phyloP scores from a whole-genome alignment of 1,140 invertebrate genomes.

The Ceratitis capitata region DNA sequence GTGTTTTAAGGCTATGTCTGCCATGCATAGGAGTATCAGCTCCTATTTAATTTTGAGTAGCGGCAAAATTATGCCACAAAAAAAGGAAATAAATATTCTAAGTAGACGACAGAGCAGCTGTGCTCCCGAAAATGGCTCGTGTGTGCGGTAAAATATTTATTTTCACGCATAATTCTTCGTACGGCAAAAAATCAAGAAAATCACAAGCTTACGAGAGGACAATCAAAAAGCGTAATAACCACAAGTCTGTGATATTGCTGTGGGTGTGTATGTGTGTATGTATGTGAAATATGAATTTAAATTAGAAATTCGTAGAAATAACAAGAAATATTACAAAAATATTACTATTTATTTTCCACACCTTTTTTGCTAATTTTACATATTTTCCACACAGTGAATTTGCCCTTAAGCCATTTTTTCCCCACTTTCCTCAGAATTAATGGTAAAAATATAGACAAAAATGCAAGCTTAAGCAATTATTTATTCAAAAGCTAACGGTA shows the following conservation, averaged over 20 bases:
- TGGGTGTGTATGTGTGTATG: background rate
- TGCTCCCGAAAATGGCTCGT: background rate
- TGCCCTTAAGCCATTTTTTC: background rate
- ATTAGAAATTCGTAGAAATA: background rate
- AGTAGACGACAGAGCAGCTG: background rate
- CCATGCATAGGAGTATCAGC: background rate
- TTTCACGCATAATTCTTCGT: conserved; percentile 10
- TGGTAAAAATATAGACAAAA: background rate
- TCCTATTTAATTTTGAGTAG: background rate
- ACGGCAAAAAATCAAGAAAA: background rate
- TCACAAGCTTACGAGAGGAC: background rate
- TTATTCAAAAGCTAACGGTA: conserved; percentile 1
- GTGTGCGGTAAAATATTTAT: background rate
- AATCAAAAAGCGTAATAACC: background rate
- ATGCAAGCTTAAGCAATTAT: background rate
- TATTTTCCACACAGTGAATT: background rate
- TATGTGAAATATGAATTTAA: background rate
- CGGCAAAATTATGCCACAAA: conserved; percentile 7
- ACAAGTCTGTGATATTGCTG: background rate
- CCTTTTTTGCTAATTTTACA: background rate
- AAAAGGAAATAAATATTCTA: background rate
- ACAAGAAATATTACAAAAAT: no score
- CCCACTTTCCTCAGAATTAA: background rate
- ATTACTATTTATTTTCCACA: conserved; percentile 12
- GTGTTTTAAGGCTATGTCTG: background rate